phyloP scores from a whole-genome alignment of 2,888 invertebrate genomes.

The Calliopum simillimum region DNA sequence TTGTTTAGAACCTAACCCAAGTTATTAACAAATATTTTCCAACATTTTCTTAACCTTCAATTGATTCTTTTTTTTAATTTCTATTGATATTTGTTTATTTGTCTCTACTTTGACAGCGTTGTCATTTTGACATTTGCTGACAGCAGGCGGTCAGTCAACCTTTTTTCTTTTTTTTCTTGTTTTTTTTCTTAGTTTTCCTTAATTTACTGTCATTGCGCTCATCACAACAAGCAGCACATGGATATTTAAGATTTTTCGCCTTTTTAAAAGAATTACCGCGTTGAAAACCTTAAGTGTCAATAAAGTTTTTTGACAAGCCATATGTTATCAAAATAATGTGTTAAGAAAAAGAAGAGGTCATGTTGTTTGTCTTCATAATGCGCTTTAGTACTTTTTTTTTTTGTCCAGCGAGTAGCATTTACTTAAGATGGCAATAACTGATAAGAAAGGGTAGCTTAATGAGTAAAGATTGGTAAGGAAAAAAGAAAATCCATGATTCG shows the following conservation, averaged over 20 bases:
- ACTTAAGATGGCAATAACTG: too few relatives aligned
- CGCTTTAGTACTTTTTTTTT: too few relatives aligned
- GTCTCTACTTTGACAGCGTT: neutral
- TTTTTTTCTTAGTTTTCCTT: neutral
- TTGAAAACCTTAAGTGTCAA: neutral
- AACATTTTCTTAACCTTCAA: neutral
- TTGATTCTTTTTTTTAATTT: neutral
- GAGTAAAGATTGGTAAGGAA: too few relatives aligned
- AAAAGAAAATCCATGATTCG: too few relatives aligned
- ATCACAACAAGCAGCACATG: neutral
- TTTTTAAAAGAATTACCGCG: neutral
- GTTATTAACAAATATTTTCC: neutral
- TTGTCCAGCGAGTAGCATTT: too few relatives aligned
- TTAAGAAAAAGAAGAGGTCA: neutral
- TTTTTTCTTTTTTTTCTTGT: neutral
- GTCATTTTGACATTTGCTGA: slow-evolving; percentile 4
- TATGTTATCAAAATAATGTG: slow-evolving; percentile 24
- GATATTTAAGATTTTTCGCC: neutral
- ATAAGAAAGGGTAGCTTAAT: too few relatives aligned
- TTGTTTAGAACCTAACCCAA: too few relatives aligned
- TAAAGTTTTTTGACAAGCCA: neutral
- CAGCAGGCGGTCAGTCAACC: slow-evolving; percentile 12
- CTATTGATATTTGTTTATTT: neutral
- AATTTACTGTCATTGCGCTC: neutral
- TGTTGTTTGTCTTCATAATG: too few relatives aligned